Conservation (phyloP, 2,113 vertebrate species). For the Melanerpes formicivorus region DNA sequence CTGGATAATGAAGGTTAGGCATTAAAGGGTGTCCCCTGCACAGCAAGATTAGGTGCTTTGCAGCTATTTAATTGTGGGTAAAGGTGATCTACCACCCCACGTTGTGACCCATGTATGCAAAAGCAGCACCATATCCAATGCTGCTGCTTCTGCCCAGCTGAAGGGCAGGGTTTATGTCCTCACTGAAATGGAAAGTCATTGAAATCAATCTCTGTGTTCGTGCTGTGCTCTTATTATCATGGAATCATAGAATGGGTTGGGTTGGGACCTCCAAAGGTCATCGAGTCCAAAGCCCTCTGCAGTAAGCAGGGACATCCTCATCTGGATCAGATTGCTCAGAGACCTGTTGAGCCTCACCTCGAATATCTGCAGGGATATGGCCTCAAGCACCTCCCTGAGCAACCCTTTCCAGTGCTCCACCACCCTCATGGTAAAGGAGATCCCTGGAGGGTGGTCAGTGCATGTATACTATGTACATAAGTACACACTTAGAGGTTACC, state of each 20-base stretch:
- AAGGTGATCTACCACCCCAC: background rate
- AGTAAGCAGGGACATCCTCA: too few relatives aligned
- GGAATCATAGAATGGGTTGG: too few relatives aligned
- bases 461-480: background rate
- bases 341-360: too few relatives aligned
- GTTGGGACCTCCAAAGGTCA: too few relatives aligned
- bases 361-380: too few relatives aligned
- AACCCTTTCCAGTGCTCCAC: too few relatives aligned
- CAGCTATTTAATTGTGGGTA: background rate
- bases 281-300: too few relatives aligned
- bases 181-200: background rate
- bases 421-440: too few relatives aligned
- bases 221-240: background rate
- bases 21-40: background rate
- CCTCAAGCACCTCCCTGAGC: too few relatives aligned
- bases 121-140: background rate
- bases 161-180: background rate
- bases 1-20: background rate
- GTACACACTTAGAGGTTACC: background rate
- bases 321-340: too few relatives aligned
- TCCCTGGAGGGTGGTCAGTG: background rate
- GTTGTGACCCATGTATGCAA: background rate
- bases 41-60: background rate
- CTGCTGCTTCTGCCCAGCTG: background rate
- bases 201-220: background rate